Conservation (phyloP, 2,113 vertebrate species). For the Catharus minimus region DNA sequence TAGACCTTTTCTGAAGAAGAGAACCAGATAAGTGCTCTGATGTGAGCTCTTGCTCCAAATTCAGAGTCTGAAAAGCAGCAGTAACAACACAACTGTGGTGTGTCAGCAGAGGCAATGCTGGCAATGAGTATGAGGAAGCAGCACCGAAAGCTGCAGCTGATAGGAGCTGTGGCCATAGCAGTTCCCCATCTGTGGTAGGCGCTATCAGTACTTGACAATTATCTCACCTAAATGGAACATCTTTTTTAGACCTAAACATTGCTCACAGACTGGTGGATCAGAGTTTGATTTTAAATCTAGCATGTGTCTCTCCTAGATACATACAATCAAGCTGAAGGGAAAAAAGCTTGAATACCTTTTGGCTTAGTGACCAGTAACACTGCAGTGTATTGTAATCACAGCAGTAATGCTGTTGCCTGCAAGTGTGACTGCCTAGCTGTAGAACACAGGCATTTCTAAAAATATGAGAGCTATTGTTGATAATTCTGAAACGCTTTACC, state of each 20-base stretch:
- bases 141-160: not conserved
- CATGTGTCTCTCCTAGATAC: not conserved
- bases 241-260: conserved; percentile 43
- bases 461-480: not conserved
- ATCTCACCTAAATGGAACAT: conserved; percentile 18
- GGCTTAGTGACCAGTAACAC: not conserved
- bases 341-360: not conserved
- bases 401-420: not conserved
- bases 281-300: not conserved
- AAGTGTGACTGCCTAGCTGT: not conserved
- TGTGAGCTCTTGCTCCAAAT: conserved; percentile 14
- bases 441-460: not conserved
- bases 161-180: conserved; percentile 12
- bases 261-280: conserved; percentile 4
- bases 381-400: not conserved
- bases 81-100: conserved; percentile 28
- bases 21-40: conserved; percentile 20
- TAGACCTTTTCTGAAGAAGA: conserved; percentile 53
- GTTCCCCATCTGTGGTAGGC: conserved; percentile 42
- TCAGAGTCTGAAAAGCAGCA: conserved; percentile 33
- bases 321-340: not conserved
- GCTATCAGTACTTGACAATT: not conserved
- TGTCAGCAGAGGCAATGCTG: conserved; percentile 23
- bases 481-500: not conserved
- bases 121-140: not conserved